These are phyloP conservation scores for Brachionus sp. DNA, from an alignment of 1,140 invertebrate species.

Conservation along the genomic window DNA sequence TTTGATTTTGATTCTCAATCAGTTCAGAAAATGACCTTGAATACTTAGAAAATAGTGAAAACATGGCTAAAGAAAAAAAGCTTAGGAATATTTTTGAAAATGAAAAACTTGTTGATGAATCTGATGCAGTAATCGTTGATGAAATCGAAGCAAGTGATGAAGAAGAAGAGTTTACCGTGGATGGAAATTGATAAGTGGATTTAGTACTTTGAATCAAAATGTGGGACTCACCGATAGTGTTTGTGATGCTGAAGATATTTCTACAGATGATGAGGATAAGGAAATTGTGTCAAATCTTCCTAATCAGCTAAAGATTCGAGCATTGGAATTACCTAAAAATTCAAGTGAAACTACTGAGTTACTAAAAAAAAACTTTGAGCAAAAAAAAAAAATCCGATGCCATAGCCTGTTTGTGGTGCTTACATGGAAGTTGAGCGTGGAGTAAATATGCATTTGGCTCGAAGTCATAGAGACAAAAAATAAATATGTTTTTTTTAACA, in stretches of 20 bases:
- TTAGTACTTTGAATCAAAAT: constrained; percentile 20
- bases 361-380: neutral
- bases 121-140: neutral
- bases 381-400: neutral
- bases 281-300: neutral
- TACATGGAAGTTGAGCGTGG: neutral
- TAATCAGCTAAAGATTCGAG: neutral
- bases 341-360: neutral
- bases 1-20: constrained; percentile 5
- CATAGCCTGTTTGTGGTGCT: neutral
- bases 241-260: constrained; percentile 28
- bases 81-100: no score
- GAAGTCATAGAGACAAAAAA: neutral
- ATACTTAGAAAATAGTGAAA: neutral
- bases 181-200: neutral
- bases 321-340: neutral
- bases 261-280: neutral
- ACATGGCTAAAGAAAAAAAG: neutral
- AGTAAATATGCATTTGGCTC: neutral
- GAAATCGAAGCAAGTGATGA: neutral
- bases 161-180: neutral
- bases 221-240: constrained; percentile 4
- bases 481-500: neutral
- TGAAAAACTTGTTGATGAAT: neutral
- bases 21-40: neutral